Evolutionary conservation across 2,797 vertebrate genomes (phyloP).

Genomic region (Sardinella longiceps): DNA sequence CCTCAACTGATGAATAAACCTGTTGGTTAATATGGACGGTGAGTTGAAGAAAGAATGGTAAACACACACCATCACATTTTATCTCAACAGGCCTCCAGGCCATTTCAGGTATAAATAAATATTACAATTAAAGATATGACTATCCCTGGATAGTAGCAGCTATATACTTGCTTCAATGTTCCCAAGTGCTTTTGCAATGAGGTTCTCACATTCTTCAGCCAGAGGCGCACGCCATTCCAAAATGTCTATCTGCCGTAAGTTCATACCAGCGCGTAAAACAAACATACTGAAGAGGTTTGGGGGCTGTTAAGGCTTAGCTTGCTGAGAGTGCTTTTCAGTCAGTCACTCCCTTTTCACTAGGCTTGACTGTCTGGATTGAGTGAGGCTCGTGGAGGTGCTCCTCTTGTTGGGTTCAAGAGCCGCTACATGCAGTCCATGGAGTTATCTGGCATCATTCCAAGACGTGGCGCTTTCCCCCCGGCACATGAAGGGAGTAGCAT

Average conservation of each 20-base stretch:
- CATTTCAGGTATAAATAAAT: background rate
- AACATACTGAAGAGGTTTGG: conserved; percentile 17
- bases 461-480: conserved; percentile 78
- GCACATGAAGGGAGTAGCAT: conserved; percentile 81
- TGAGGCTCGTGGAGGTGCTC: background rate
- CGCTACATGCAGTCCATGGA: conserved; percentile 91
- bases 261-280: conserved; percentile 18
- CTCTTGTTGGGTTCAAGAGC: background rate
- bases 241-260: background rate
- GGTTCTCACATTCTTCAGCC: background rate
- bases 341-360: background rate
- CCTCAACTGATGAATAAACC: no score
- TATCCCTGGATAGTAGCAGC: background rate
- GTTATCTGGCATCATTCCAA: conserved; percentile 85
- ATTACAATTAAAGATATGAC: background rate
- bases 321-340: background rate
- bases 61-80: background rate
- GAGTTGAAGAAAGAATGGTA: background rate
- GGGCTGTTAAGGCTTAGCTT: background rate
- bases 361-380: background rate
- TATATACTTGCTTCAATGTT: conserved; percentile 1
- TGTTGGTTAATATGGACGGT: background rate
- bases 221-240: background rate
- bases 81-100: background rate
- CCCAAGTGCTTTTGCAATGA: conserved; percentile 8